Conservation (phyloP, 1,140 invertebrate species). For the Rhizoglyphus robini region DNA sequence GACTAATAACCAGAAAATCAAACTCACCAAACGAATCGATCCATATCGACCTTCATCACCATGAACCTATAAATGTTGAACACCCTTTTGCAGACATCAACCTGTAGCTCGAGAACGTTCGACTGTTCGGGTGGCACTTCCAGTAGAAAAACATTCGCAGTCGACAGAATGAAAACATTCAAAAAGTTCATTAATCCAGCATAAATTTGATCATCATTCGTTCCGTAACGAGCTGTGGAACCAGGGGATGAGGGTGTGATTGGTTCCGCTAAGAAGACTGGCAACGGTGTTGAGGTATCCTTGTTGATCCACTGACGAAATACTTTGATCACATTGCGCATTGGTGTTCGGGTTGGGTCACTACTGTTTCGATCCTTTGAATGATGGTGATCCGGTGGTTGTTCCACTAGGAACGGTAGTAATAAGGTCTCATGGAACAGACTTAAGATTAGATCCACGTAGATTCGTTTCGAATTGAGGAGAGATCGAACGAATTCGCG, state of each 20-base stretch:
- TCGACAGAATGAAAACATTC: slow-evolving; percentile 86
- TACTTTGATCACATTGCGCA: slow-evolving; percentile 74
- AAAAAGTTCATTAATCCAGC: slow-evolving; percentile 60
- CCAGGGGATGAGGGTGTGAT: neutral
- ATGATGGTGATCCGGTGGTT: too few relatives aligned
- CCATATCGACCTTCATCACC: slow-evolving; percentile 89
- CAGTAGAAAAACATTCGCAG: slow-evolving; percentile 81
- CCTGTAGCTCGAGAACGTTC: slow-evolving; percentile 55
- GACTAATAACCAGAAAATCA: slow-evolving; percentile 7
- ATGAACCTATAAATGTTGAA: slow-evolving; percentile 92
- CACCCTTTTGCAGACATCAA: slow-evolving; percentile 88
- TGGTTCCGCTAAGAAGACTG: slow-evolving; percentile 25
- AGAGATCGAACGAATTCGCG: slow-evolving; percentile 59
- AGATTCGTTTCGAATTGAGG: slow-evolving; percentile 70
- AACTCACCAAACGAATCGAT: slow-evolving; percentile 70
- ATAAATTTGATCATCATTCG: slow-evolving; percentile 27
- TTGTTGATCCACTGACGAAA: slow-evolving; percentile 94
- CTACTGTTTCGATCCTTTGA: too few relatives aligned
- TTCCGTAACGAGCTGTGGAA: neutral
- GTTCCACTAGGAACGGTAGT: slow-evolving; percentile 54
- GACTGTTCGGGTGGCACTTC: slow-evolving; percentile 43
- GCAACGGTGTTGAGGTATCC: slow-evolving; percentile 43
- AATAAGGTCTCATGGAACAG: slow-evolving; percentile 83
- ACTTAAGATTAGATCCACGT: slow-evolving; percentile 89
- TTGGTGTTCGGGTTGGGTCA: slow-evolving; percentile 55